These are phyloP conservation scores for Tortrix viridana DNA, from an alignment of 2,888 invertebrate genomes.

Conservation along the genomic window DNA sequence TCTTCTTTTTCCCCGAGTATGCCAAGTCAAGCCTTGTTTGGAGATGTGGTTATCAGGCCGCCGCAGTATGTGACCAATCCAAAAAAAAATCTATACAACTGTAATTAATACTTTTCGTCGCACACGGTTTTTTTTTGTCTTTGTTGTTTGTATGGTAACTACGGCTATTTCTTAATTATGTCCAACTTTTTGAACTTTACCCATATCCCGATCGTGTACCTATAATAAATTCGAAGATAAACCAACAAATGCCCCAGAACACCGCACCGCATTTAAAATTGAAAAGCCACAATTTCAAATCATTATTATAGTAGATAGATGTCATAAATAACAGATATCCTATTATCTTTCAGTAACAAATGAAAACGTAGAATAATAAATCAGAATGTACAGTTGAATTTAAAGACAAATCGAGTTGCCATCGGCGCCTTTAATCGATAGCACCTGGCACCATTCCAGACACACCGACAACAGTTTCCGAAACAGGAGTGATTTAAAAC, in stretches of 20 bases:
- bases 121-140: too few species aligned
- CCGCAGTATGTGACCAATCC: too few species aligned
- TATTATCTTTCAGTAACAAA: conserved; percentile 30
- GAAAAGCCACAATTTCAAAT: not conserved
- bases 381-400: conserved; percentile 34
- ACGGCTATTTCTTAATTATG: too few species aligned
- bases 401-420: conserved; percentile 36
- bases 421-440: conserved; percentile 35
- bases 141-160: too few species aligned
- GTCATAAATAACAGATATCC: conserved; percentile 18
- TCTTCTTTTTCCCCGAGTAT: too few species aligned
- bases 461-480: conserved; percentile 37
- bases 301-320: conserved; percentile 1
- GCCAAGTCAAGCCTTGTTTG: too few species aligned
- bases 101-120: too few species aligned
- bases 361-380: conserved; percentile 30
- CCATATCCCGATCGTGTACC: too few species aligned
- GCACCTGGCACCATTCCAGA: conserved; percentile 34
- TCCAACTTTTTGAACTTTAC: too few species aligned
- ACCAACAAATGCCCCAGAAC: not conserved
- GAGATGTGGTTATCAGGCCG: too few species aligned
- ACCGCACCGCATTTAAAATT: not conserved
- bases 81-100: too few species aligned
- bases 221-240: too few species aligned
- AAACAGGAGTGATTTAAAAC: conserved; percentile 37